Base-by-base conservation (phyloP, 2,888 invertebrate genomes). In the Hetaerina titia region DNA sequence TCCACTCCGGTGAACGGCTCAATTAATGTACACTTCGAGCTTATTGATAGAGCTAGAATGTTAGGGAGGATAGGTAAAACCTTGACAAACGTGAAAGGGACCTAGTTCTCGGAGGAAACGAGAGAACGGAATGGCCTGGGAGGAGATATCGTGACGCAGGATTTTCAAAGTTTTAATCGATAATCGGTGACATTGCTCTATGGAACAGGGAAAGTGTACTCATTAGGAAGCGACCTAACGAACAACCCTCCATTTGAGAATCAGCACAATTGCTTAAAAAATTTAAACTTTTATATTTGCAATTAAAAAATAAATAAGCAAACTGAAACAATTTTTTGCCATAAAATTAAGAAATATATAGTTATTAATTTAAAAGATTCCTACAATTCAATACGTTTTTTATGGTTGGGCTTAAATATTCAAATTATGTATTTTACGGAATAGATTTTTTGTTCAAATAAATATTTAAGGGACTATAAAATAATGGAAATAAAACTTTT, bases 1-100 rank as follows among this genome's bases (percentile, higher is more conserved):
- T 92, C 92, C 92, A 69, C 56, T 13, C n/a, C 2, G 15, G 69
- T 69, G 45, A n/a, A 45, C 31, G 92, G 15, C 74, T 92, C 92
- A 69, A 92, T 92, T 92, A 90, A 90, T 90, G 64, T 56, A 69
- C 19, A 56, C 74, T 64, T 57, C 11, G 56, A 74, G 92, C 69
- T 69, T 69, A 69, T 56, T 92, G 92, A 92, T 92, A 92, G 56
- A 92, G 56, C 56, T 22, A 69, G 56, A 56, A 22, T 69, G 92
- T 56, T 64, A 31, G 56, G 4, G 64, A 22, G 92, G 45, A 69
- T 22, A 69, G n/a, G 19, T 15, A 56, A 92, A 64, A 13, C 25
- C n/a, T 2, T 15, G 81, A 25, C 25, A n/a, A 13, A 81, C 31
- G 1, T 81, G 81, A 31, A 81, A 81, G 81, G 81, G 11, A 13